Percentiles rank a stretch among this genome's conserved stretches.
Evolutionary conservation across 2,888 invertebrate species (phyloP).

Genomic region (Laothoe populi): DNA sequence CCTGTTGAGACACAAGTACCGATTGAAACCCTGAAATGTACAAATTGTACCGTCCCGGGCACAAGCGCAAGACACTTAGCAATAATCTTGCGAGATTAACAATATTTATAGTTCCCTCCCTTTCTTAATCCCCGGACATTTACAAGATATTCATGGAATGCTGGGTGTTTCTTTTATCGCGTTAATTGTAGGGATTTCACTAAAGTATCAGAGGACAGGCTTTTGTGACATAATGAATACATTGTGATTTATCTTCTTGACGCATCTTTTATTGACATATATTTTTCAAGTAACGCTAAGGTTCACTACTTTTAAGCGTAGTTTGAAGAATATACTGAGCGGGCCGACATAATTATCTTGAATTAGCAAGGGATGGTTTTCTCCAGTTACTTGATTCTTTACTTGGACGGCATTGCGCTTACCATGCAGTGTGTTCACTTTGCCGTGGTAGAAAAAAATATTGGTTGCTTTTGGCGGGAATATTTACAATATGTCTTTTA

Average conservation of each 20-base stretch:
- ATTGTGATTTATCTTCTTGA: background rate
- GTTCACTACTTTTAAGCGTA: no score
- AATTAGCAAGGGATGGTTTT: no score
- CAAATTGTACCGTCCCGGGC: conserved; percentile 42
- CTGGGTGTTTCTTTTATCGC: conserved; percentile 20
- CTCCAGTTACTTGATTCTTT: no score
- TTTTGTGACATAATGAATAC: background rate
- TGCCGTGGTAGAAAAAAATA: no score
- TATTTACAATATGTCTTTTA: no score
- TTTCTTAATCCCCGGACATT: conserved; percentile 54
- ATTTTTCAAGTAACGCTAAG: no score
- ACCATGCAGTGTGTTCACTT: no score
- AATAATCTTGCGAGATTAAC: conserved; percentile 55
- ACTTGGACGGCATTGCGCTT: no score
- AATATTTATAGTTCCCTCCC: conserved; percentile 63
- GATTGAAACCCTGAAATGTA: conserved; percentile 25
- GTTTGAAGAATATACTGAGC: no score
- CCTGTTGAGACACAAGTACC: background rate
- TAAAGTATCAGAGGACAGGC: conserved; percentile 26
- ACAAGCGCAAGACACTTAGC: conserved; percentile 43
- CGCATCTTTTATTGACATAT: background rate
- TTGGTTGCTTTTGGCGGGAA: no score
- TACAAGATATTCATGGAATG: conserved; percentile 40
- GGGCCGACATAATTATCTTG: no score
- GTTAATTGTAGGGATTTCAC: conserved; percentile 30